Base-by-base conservation (phyloP, 2,888 invertebrate species). In the Ophioninae sp. region DNA sequence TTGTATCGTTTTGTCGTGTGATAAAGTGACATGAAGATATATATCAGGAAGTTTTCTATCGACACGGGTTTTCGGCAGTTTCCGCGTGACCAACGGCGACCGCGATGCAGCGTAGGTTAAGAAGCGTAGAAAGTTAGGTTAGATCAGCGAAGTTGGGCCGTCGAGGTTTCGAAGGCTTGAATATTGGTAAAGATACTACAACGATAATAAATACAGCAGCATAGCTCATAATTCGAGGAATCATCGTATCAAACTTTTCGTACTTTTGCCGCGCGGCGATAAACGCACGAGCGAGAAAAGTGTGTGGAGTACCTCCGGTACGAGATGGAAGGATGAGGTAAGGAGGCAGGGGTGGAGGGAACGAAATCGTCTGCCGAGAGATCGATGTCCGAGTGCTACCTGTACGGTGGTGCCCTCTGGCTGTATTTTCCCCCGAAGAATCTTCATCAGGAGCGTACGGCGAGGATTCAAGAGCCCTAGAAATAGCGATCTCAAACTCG, bases 391-490 rank as follows among this genome's bases (percentile, higher is more conserved):
- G 71, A 83, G 67, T 23, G 72, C 85, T 85, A 85, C 81, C 88
- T 84, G 90, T 88, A 87, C 87, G 86, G 90, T 91, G 90, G 87
- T 90, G 90, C 90, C 90, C 88, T 71, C 90, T n/a, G 82, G 85
- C 77, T 79, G 83, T 74, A 75, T 85, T 86, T 84, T 85, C 86
- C 77, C 77, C 79, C 78, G 51, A 87, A 85, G 85, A 86, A 85
- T 85, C 81, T 79, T 87, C 79, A 58, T 77, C 85, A 85, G 77
- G 80, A 58, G 30, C 71, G 85, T 69, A 68, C 8, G 7, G 37
- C 22, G 22, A 76, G 63, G 9, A 41, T 39, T 58, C 58, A 39
- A 22, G 6, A 7, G 10, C 39, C 64, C 74, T 13, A 17, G 51
- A 51, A 51, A 51, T 10, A 17, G 17, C 51, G 17, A 17, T 61